Evolutionary conservation across 37 sponge, comb jelly and placozoan species (phyloP).

Genomic region (Halichondria panicea): DNA sequence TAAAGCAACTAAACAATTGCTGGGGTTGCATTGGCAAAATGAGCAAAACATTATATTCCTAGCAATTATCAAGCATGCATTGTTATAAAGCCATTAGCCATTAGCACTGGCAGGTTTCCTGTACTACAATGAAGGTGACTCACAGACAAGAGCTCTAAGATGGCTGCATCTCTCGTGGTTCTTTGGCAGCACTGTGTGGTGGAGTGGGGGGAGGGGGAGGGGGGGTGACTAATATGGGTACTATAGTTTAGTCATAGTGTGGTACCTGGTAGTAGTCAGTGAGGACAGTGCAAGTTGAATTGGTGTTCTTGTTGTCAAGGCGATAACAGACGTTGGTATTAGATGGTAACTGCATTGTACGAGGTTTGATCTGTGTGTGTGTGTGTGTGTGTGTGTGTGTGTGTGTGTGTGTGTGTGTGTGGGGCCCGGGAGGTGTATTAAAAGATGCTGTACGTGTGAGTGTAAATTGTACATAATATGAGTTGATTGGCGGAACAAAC

Average conservation of each 20-base stretch:
- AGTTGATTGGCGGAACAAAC: no score
- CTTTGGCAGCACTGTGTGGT: not conserved
- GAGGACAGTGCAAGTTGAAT: constrained; percentile 57
- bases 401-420: constrained; percentile 11
- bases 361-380: constrained; percentile 32
- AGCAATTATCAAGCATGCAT: no score
- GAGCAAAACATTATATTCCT: no score
- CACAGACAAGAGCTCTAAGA: not conserved
- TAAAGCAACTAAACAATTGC: no score
- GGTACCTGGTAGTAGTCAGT: constrained; percentile 68
- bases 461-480: no score
- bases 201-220: not conserved
- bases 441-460: no score
- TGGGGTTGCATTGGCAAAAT: no score
- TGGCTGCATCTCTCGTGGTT: not conserved
- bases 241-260: not conserved
- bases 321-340: constrained; percentile 12
- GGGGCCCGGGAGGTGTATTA: no score
- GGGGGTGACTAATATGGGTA: not conserved
- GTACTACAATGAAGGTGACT: not conserved
- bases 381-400: constrained; percentile 2
- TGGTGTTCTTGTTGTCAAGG: constrained; percentile 3
- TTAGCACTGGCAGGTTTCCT: not conserved
- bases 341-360: constrained; percentile 35
- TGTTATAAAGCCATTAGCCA: not conserved